A percentile compares a stretch with the other conserved stretches of the same genome.
Conservation (phyloP, 2,888 invertebrate species). For the Trissolcus brochymenae region DNA sequence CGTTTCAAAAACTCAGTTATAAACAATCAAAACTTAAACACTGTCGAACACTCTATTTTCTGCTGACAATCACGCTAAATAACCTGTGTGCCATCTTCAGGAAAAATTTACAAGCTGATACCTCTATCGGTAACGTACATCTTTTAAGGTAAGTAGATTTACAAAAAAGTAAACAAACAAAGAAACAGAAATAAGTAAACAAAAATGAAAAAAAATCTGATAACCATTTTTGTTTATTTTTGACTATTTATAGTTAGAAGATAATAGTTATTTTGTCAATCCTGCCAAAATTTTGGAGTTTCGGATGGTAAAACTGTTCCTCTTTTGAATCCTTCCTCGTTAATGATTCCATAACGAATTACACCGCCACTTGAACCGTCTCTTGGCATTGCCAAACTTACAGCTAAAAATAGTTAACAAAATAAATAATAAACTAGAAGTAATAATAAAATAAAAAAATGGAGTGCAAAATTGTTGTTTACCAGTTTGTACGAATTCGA, state of each 20-base stretch:
- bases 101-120: too few relatives aligned
- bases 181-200: not conserved
- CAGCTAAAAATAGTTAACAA: constrained; percentile 78
- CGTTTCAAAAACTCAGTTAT: too few relatives aligned
- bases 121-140: too few relatives aligned
- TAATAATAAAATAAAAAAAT: not conserved
- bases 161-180: not conserved
- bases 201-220: not conserved
- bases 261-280: constrained; percentile 73
- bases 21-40: too few relatives aligned
- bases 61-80: too few relatives aligned
- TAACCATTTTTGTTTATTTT: not conserved
- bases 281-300: constrained; percentile 85
- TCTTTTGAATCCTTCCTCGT: constrained; percentile 89
- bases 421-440: not conserved
- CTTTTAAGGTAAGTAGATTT: not conserved
- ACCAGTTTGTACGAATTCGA: constrained; percentile 92
- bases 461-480: constrained; percentile 38
- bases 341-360: constrained; percentile 91
- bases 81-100: too few relatives aligned
- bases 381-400: constrained; percentile 92
- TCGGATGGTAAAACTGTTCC: constrained; percentile 83
- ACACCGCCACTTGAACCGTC: constrained; percentile 98
- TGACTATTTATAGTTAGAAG: not conserved
- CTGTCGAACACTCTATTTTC: too few relatives aligned